Evolutionary conservation across 2,888 invertebrate genomes (phyloP).

Genomic region (Agrochola circellaris): DNA sequence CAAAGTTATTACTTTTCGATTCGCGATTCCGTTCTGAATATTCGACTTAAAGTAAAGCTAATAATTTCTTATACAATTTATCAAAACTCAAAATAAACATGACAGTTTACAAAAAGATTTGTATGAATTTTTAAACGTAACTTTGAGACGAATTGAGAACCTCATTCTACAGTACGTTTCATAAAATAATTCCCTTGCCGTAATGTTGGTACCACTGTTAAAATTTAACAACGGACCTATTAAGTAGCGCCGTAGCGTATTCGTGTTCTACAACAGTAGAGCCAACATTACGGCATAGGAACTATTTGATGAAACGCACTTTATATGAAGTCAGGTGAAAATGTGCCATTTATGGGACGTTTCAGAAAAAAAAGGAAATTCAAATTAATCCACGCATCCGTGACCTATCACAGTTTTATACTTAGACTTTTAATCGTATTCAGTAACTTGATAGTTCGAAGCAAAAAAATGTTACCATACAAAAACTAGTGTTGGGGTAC

Average conservation of each 20-base stretch:
- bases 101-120: background rate
- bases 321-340: background rate
- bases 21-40: background rate
- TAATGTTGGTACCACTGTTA: no score
- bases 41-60: background rate
- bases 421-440: background rate
- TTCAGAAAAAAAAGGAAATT: background rate
- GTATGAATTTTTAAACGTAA: no score
- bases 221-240: no score
- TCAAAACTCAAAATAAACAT: background rate
- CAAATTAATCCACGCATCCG: background rate
- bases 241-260: no score
- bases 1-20: background rate
- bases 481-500: background rate
- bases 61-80: background rate
- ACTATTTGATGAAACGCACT: no score
- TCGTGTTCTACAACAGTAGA: no score
- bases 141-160: background rate
- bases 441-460: background rate
- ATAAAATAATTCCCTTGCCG: no score
- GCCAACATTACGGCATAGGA: no score
- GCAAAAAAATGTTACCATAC: background rate
- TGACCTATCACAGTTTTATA: background rate
- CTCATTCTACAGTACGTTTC: background rate
- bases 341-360: background rate